Percentiles rank a stretch among this genome's conserved stretches.
phyloP scores from a whole-genome alignment of 1,140 invertebrate genomes.

The Zaprionus inermis region DNA sequence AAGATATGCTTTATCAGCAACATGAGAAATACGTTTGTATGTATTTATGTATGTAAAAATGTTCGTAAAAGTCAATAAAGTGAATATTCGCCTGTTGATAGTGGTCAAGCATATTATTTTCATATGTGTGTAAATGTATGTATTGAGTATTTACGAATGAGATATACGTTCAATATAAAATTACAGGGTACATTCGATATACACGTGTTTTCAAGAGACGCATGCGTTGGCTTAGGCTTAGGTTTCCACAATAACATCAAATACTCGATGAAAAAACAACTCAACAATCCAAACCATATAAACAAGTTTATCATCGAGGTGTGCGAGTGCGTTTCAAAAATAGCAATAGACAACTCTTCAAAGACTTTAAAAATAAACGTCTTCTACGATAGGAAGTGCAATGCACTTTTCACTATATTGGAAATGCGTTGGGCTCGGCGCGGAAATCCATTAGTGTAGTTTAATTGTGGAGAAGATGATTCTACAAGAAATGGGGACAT shows the following conservation, averaged over 20 bases:
- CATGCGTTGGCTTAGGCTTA: neutral
- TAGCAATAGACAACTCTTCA: constrained; percentile 66
- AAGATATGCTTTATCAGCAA: neutral
- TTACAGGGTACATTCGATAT: neutral
- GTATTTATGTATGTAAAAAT: too few species aligned
- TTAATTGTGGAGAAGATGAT: constrained; percentile 38
- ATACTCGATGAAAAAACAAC: constrained; percentile 16
- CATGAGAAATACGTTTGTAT: neutral
- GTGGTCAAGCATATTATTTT: neutral
- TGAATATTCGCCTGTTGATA: neutral
- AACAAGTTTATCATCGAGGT: constrained; percentile 30
- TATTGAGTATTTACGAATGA: neutral
- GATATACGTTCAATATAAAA: neutral
- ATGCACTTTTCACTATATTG: constrained; percentile 60
- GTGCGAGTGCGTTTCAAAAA: constrained; percentile 46
- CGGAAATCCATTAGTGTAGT: constrained; percentile 41
- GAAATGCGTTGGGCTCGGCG: constrained; percentile 36
- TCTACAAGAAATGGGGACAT: constrained; percentile 47
- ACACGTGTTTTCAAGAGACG: neutral
- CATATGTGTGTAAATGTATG: neutral
- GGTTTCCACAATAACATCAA: neutral
- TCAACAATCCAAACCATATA: constrained; percentile 31
- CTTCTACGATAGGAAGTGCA: constrained; percentile 53
- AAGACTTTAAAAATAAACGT: constrained; percentile 66
- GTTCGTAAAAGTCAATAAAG: neutral